Base-by-base conservation (phyloP, 2,113 vertebrate species). In the Macquaria ambigua region DNA sequence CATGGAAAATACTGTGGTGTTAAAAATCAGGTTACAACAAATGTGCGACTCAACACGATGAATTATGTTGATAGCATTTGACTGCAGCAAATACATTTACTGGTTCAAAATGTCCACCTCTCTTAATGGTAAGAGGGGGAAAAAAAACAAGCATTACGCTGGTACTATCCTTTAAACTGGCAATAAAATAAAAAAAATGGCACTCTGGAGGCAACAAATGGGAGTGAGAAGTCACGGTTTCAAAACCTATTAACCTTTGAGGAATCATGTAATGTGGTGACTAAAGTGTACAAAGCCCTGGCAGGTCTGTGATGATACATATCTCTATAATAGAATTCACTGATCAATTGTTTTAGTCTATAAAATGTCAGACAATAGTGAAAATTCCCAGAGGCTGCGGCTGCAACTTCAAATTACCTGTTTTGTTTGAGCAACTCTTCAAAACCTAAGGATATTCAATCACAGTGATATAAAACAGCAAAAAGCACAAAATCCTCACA, bases 1-100 rank as follows among this genome's bases (percentile, higher is more conserved):
- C 50, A 63, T 23, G 28, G 28, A 31, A 31, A 75, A 77, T 71
- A 25, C 72, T 1, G 37, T 4, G 20, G 37, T 39, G n/a, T 52
- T 58, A 52, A 75, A 75, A 83, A 25, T 63, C 2, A 52, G 28
- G 31, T 41, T 25, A 2, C 71, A 82, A 73, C 73, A 67, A 79
- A 69, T 20, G 34, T 37, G 25, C 15, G 18, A 69, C 61, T 48
- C 7, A 16, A 20, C 31, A 31, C 18, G 48, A 67, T 67, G 55
- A 61, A 77, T 70, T 21, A 31, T 70, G 34, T 70, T 50, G 64
- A 28, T 39, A 20, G 31, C 48, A 11, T 55, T 52, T 25, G 10
- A 34, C 7, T 52, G 68, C n/a, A 63, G 46, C 9, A 56, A 48
- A 58, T 4, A 37, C 56, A 56, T 62, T 21, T 41, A 21, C 52